These are phyloP conservation scores for Brevimyrus niger DNA, from an alignment of 2,113 vertebrate species.

Conservation along the genomic window DNA sequence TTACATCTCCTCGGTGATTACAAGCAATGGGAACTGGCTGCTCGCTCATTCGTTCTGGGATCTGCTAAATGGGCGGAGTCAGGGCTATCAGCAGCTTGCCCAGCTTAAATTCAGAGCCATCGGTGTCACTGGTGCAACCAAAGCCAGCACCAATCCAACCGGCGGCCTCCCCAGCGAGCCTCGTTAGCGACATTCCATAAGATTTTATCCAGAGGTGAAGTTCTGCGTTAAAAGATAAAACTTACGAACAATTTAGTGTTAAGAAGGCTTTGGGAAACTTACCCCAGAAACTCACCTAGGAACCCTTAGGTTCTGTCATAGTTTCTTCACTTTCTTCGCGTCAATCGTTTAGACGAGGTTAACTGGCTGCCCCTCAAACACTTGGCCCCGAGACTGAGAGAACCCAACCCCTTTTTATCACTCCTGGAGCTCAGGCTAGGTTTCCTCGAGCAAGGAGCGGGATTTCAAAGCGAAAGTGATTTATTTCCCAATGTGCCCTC, in stretches of 20 bases:
- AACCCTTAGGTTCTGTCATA: background rate
- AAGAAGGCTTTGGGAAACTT: too few relatives aligned
- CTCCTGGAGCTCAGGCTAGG: background rate
- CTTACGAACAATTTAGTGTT: too few relatives aligned
- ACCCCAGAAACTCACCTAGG: background rate
- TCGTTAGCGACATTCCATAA: background rate
- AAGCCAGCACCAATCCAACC: background rate
- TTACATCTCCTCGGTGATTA: slow-evolving; percentile 58
- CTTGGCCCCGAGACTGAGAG: background rate
- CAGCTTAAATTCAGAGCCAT: background rate
- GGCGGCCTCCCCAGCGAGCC: background rate
- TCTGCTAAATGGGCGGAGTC: slow-evolving; percentile 61
- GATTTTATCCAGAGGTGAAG: background rate
- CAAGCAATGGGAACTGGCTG: slow-evolving; percentile 53
- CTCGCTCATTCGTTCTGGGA: slow-evolving; percentile 61
- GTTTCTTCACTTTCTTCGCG: background rate
- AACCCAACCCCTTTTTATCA: background rate
- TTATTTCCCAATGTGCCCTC: slow-evolving; percentile 27
- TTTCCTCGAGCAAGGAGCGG: background rate
- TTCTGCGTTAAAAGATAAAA: too few relatives aligned
- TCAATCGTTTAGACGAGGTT: background rate
- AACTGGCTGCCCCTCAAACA: background rate
- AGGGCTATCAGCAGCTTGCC: background rate
- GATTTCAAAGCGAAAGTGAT: slow-evolving; percentile 19
- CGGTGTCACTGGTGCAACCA: background rate